These are phyloP conservation scores for Sinonovacula constricta DNA, from an alignment of 1,140 invertebrate genomes.

Conservation along the genomic window DNA sequence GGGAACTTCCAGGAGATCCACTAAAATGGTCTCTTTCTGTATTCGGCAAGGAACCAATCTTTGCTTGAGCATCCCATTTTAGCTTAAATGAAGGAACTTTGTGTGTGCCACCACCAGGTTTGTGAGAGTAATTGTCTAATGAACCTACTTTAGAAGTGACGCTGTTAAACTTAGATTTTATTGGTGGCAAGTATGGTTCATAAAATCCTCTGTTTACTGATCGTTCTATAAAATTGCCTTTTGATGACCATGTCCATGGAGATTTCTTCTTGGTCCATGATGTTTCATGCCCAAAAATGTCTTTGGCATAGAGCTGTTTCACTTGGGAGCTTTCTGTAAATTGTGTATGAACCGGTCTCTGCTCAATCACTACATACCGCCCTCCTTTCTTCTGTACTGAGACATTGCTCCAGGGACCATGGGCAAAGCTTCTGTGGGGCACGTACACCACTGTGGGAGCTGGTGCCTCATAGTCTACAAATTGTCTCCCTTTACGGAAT, in stretches of 20 bases:
- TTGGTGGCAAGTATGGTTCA: slow-evolving; percentile 61
- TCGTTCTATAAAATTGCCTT: slow-evolving; percentile 56
- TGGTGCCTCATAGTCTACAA: slow-evolving; percentile 45
- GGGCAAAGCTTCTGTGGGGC: slow-evolving; percentile 50
- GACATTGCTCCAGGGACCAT: slow-evolving; percentile 59
- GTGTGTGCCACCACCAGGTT: slow-evolving; percentile 68
- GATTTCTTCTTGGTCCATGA: slow-evolving; percentile 52
- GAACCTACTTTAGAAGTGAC: slow-evolving; percentile 67
- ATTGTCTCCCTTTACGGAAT: slow-evolving; percentile 34
- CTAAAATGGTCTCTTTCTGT: slow-evolving; percentile 12
- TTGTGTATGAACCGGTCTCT: slow-evolving; percentile 58
- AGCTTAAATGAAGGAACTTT: slow-evolving; percentile 85
- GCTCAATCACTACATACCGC: slow-evolving; percentile 68
- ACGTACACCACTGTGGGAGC: slow-evolving; percentile 59
- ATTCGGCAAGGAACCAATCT: slow-evolving; percentile 88
- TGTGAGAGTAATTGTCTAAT: slow-evolving; percentile 63
- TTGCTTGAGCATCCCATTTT: slow-evolving; percentile 87
- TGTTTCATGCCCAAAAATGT: slow-evolving; percentile 32
- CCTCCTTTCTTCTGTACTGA: slow-evolving; percentile 65
- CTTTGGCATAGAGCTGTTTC: slow-evolving; percentile 18
- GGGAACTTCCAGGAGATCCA: background rate
- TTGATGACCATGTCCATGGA: slow-evolving; percentile 59
- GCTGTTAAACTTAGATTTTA: slow-evolving; percentile 43
- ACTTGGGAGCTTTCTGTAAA: slow-evolving; percentile 36
- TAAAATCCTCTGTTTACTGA: slow-evolving; percentile 56